These are phyloP conservation scores for Pristiophorus japonicus DNA, from an alignment of 2,113 vertebrate species.

Conservation along the genomic window DNA sequence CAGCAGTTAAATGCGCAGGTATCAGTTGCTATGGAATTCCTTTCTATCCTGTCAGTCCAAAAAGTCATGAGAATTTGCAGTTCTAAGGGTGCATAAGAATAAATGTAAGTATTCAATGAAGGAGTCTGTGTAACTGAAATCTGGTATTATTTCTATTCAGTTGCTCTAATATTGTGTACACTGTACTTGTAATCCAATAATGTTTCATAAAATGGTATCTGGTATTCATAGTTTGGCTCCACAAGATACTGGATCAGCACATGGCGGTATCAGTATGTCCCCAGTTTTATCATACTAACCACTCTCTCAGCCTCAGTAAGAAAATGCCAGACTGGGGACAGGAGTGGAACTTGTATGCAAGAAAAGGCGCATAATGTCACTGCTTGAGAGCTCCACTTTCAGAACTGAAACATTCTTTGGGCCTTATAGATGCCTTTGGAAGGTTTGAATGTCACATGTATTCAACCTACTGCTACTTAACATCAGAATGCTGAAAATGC, in stretches of 20 bases:
- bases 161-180: neutral
- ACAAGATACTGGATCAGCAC: neutral
- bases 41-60: neutral
- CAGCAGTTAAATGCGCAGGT: neutral
- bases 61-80: neutral
- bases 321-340: neutral
- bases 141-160: neutral
- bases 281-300: neutral
- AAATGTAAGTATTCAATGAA: neutral
- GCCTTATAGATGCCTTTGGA: neutral
- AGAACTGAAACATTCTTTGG: neutral
- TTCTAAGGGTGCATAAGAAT: neutral
- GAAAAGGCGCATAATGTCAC: constrained; percentile 12
- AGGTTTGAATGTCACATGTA: neutral
- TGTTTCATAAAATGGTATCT: constrained; percentile 7
- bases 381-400: neutral
- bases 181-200: neutral
- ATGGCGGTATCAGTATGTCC: neutral
- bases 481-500: neutral
- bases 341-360: neutral
- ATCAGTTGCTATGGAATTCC: neutral
- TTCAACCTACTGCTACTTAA: neutral
- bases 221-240: neutral
- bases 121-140: neutral
- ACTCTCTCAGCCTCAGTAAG: neutral